Evolutionary conservation across 2,113 vertebrate genomes (phyloP), one percentile per base, ranked within the genome.

Genomic region (Chaetodon auriga): DNA sequence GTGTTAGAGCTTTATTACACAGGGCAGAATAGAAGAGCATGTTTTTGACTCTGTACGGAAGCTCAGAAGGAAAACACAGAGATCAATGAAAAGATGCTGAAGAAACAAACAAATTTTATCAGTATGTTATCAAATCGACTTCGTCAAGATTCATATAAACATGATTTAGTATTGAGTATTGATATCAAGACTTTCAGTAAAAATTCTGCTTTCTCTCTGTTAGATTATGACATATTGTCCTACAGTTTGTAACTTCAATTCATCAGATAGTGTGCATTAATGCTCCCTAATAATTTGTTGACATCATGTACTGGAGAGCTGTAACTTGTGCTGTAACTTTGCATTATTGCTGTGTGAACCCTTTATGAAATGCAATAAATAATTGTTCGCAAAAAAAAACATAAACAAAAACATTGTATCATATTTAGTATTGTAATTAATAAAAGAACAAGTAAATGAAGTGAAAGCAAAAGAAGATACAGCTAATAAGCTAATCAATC

Each of bases 1-100:
- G 81, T 58, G 41, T 5, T 4, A 38, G 23, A 74, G 49, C 15
- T 18, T 13, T 15, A 71, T 68, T 78, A 75, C 74, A 82, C 12
- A 35, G 0, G 4, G 54, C 45, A 60, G 68, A 45, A 72, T 35
- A 54, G 6, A 0, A 57, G 13, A 11, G 43, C 41, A 10, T 10
- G 43, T 41, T 41, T 41, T 8, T 41, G 38, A 41, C 38, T 7
- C 38, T 41, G 8, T 41, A 41, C 8, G 38, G 38, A 41, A 41
- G 38, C 38, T 41, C 6, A 41, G 6, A 7, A 41, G 38, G 38
- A 8, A 41, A 21, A 21, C 10, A 21, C 7, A n/a, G 7, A n/a
- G 8, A n/a, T n/a, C 21, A 6, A 61, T 46, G 35, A 21, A 60
- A 43, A 5, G 2, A 15, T 41, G 38, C 8, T 41, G 30, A 35